phyloP scores from a whole-genome alignment of 1,140 invertebrate species.

The Myzus persicae region DNA sequence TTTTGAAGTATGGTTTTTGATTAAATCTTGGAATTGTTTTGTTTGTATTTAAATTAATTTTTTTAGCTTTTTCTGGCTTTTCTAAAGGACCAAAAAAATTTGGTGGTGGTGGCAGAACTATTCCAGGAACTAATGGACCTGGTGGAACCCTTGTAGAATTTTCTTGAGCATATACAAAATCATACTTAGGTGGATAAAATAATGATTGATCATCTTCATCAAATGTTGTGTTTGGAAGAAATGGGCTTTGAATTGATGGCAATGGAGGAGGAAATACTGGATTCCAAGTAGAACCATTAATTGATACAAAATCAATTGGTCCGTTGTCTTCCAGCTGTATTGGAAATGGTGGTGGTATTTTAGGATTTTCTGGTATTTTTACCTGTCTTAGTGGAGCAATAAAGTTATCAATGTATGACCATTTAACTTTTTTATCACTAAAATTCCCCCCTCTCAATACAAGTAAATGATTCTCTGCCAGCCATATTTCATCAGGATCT shows the following conservation, averaged over 20 bases:
- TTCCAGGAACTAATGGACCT: slow-evolving; percentile 85
- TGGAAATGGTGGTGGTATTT: slow-evolving; percentile 87
- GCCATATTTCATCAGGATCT: slow-evolving; percentile 85
- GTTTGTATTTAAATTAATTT: slow-evolving; percentile 54
- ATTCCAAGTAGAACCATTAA: slow-evolving; percentile 62
- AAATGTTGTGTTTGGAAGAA: slow-evolving; percentile 72
- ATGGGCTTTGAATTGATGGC: slow-evolving; percentile 64
- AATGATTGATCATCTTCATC: slow-evolving; percentile 89
- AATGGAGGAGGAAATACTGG: slow-evolving; percentile 62
- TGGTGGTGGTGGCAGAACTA: slow-evolving; percentile 84
- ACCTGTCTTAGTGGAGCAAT: slow-evolving; percentile 80
- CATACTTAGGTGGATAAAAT: slow-evolving; percentile 88
- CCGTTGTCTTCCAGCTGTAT: slow-evolving; percentile 82
- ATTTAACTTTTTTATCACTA: slow-evolving; percentile 66
- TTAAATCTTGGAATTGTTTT: slow-evolving; percentile 56
- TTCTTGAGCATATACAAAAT: slow-evolving; percentile 81
- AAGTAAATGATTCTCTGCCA: slow-evolving; percentile 85
- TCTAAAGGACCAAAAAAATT: slow-evolving; percentile 80
- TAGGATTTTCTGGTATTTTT: slow-evolving; percentile 76
- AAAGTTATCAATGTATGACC: slow-evolving; percentile 84
- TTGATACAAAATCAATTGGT: slow-evolving; percentile 75
- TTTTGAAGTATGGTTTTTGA: slow-evolving; percentile 55
- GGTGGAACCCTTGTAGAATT: slow-evolving; percentile 80
- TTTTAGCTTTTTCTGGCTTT: slow-evolving; percentile 59
- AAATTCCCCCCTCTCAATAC: slow-evolving; percentile 80